Percentiles rank a stretch among this genome's conserved stretches.
phyloP scores from a whole-genome alignment of 53 echinoderm and acorn worm genomes.

The Paracentrotus lividus region DNA sequence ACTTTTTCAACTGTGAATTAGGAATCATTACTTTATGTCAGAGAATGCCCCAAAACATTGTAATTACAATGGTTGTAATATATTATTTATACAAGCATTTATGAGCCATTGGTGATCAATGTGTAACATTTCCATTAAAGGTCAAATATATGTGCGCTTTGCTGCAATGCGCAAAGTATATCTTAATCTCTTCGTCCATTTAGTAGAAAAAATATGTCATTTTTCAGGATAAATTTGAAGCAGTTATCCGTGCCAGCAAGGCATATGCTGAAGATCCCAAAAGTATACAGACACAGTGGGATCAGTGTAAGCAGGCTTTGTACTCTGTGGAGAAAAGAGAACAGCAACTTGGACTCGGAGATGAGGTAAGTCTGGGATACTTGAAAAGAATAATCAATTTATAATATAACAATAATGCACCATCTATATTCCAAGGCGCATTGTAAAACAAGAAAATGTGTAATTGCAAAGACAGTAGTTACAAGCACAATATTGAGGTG shows the following conservation, averaged over 20 bases:
- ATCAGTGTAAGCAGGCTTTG: slow-evolving; percentile 77
- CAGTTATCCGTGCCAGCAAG: slow-evolving; percentile 84
- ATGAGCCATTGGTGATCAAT: too few relatives aligned
- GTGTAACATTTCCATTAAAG: background rate
- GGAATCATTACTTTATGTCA: too few relatives aligned
- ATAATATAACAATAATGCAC: too few relatives aligned
- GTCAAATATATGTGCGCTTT: background rate
- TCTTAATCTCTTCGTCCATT: background rate
- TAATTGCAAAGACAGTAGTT: too few relatives aligned
- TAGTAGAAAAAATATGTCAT: background rate
- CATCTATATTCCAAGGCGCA: too few relatives aligned
- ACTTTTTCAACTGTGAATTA: too few relatives aligned
- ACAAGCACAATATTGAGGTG: too few relatives aligned
- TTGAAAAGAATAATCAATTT: too few relatives aligned
- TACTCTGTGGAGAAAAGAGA: slow-evolving; percentile 83
- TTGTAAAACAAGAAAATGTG: too few relatives aligned
- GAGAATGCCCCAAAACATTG: too few relatives aligned
- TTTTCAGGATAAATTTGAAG: slow-evolving; percentile 82
- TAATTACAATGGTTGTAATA: too few relatives aligned
- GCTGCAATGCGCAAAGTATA: background rate
- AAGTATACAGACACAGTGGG: slow-evolving; percentile 80
- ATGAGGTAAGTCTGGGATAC: slow-evolving; percentile 77
- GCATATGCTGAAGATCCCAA: slow-evolving; percentile 87
- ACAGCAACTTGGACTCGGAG: slow-evolving; percentile 92
- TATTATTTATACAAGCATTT: too few relatives aligned